Evolutionary conservation across 2,113 vertebrate species (phyloP), one percentile per base, ranked within the genome.

Genomic region (Dissostichus mawsoni): DNA sequence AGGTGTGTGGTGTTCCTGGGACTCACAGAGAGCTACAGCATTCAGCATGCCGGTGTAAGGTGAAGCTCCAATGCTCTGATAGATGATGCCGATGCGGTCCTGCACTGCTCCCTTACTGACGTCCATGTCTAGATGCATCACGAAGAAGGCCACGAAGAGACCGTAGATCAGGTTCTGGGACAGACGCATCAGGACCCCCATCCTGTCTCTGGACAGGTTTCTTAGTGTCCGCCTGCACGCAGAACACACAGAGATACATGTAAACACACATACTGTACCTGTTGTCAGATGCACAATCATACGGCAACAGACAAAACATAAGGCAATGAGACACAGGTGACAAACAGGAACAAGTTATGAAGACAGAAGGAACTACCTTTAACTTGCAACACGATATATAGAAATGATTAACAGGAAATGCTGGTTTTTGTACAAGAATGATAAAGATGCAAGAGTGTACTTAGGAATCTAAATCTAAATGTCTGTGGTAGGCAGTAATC

Each of bases 41-140:
- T 99, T 99, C 80, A 99, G 96, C 96, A 99, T 96, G 87, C 98
- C 98, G 0, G 96, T 98, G 92, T 98, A 98, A 0, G 98, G 97
- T 0, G 92, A 92, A 14, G 96, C 96, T 0, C 95, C 97, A 69
- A 98, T 90, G 0, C 95, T 92, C 93, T 98, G 97, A 87, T 99
- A 99, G 85, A 99, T 69, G 71, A 99, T 90, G 64, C 97, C 98
- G 7, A 99, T 93, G 0, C 97, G 96, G 86, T 99, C 96, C 92
- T 99, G 98, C 59, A 97, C 58, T 0, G 97, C 98, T 14, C 97
- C 98, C 73, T 96, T 96, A 11, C 77, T 67, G 80, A 96, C 52
- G 2, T 99, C 95, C 0, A 44, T 71, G 64, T 90, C 95, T 10
- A 99, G 82, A 2, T 89, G 94, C 8, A 97, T 96, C 25, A 99